These are phyloP conservation scores for Acanthis flammea DNA, from an alignment of 2,797 vertebrate genomes.

Conservation along the genomic window DNA sequence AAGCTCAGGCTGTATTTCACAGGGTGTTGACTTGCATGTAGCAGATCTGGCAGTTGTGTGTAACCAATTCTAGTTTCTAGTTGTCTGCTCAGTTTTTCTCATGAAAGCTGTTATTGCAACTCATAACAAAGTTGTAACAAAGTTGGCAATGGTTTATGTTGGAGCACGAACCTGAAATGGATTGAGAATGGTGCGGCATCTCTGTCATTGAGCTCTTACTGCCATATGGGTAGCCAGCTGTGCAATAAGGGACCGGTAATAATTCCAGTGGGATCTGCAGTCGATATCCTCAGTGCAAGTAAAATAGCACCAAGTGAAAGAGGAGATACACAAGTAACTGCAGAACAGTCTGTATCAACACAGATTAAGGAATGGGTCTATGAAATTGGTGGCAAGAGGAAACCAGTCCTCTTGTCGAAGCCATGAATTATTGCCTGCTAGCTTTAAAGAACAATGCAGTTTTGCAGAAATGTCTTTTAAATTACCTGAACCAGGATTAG, in stretches of 20 bases:
- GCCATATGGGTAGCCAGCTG: background rate
- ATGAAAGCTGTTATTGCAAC: background rate
- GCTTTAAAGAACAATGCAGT: background rate
- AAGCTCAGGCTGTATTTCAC: accelerated
- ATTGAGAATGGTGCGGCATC: accelerated
- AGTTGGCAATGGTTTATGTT: background rate
- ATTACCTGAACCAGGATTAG: background rate
- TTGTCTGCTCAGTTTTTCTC: background rate
- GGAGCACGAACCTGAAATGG: background rate
- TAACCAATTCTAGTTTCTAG: background rate
- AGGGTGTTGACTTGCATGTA: accelerated
- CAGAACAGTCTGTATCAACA: background rate
- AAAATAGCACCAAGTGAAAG: background rate
- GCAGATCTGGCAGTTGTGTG: background rate
- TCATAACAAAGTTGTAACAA: background rate
- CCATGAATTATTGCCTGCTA: background rate
- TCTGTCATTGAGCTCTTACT: background rate
- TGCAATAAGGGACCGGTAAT: background rate
- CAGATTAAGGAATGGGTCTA: background rate
- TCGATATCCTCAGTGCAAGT: background rate
- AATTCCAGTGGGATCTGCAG: background rate
- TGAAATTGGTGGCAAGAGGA: background rate
- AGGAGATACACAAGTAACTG: background rate
- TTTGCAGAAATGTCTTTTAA: background rate
- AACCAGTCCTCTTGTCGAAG: background rate